These are phyloP conservation scores for Actinostola sp. DNA, from an alignment of 92 coral and sea anemone species.

Conservation along the genomic window DNA sequence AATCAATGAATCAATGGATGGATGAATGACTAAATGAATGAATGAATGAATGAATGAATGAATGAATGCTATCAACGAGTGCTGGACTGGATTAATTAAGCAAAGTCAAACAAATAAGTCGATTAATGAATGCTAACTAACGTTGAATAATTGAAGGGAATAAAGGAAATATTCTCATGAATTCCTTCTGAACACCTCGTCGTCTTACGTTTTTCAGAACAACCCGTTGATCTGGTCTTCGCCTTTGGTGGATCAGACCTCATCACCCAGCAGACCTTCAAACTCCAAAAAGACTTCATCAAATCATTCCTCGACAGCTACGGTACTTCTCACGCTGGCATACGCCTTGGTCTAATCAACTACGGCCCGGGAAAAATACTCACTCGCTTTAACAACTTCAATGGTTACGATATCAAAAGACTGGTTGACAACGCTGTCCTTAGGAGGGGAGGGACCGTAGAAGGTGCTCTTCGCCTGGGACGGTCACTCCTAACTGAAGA, in stretches of 20 bases:
- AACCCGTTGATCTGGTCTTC: conserved; percentile 82
- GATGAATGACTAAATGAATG: too few relatives aligned
- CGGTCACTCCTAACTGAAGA: conserved; percentile 49
- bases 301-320: conserved; percentile 79
- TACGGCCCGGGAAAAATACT: conserved; percentile 62
- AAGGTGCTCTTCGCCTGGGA: conserved; percentile 60
- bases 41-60: too few relatives aligned
- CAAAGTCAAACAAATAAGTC: too few relatives aligned
- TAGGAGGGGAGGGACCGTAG: conserved; percentile 67
- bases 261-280: conserved; percentile 67
- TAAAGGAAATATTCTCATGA: not conserved
- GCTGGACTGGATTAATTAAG: too few relatives aligned
- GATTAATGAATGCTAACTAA: too few relatives aligned
- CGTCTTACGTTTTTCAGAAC: conserved; percentile 41
- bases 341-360: conserved; percentile 74
- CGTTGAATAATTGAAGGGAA: too few relatives aligned
- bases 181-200: not conserved
- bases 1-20: too few relatives aligned
- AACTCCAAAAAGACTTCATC: conserved; percentile 83
- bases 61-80: too few relatives aligned
- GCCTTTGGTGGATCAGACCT: conserved; percentile 85
- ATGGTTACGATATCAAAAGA: conserved; percentile 64
- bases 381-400: conserved; percentile 72
- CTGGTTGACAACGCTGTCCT: conserved; percentile 55
- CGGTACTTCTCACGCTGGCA: conserved; percentile 72